Percentiles rank a stretch among this genome's conserved stretches.
Evolutionary conservation across 2,888 invertebrate species (phyloP).

Genomic region (Dryococelus australis): DNA sequence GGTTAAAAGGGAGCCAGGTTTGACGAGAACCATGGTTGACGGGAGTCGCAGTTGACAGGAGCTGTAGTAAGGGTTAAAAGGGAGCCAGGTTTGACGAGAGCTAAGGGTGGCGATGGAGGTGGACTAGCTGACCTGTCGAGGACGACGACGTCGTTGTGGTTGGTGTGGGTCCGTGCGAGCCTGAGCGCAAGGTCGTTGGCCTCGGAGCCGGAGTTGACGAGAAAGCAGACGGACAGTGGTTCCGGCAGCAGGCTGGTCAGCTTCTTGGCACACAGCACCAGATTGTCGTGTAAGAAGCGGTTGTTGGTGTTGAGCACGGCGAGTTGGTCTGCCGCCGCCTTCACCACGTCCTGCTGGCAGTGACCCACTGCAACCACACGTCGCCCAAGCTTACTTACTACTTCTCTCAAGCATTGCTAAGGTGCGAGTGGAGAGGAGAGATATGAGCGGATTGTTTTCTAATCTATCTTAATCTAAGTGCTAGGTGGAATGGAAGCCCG

Average conservation of each 20-base stretch:
- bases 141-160: conserved; percentile 87
- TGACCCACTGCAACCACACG: conserved; percentile 83
- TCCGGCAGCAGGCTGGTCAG: conserved; percentile 85
- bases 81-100: no score
- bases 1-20: no score
- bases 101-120: no score
- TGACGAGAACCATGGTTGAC: no score
- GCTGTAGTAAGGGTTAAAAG: no score
- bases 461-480: no score
- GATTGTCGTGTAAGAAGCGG: conserved; percentile 94
- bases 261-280: conserved; percentile 88
- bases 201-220: conserved; percentile 98
- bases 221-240: conserved; percentile 88
- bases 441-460: no score
- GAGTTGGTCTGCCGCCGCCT: conserved; percentile 92
- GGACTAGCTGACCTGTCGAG: conserved; percentile 87
- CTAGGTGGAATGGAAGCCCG: no score
- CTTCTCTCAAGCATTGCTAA: no score
- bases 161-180: conserved; percentile 88
- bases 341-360: conserved; percentile 93
- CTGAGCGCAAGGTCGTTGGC: conserved; percentile 97
- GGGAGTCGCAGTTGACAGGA: no score
- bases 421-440: no score
- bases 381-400: no score
- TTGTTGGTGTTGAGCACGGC: conserved; percentile 91